phyloP scores from a whole-genome alignment of 2,113 vertebrate genomes.

The Stictonetta naevosa region DNA sequence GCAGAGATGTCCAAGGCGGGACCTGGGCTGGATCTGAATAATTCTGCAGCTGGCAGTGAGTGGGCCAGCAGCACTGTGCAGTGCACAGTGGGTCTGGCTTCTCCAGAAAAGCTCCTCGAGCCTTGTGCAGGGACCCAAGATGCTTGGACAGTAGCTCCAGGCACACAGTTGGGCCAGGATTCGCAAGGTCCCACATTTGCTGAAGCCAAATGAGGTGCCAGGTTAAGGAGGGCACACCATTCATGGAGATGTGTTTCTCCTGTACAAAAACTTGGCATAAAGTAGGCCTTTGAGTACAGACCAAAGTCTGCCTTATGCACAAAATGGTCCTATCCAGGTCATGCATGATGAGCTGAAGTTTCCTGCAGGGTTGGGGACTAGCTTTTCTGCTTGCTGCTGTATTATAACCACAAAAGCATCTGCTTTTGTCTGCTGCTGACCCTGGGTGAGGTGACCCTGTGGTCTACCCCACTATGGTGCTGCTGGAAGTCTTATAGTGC shows the following conservation, averaged over 20 bases:
- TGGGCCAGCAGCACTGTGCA: background rate
- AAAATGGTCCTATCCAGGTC: background rate
- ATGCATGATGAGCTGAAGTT: background rate
- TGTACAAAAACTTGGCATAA: background rate
- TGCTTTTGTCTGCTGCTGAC: background rate
- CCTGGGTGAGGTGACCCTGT: background rate
- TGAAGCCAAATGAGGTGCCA: background rate
- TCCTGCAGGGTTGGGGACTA: background rate
- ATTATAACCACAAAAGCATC: background rate
- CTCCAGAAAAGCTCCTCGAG: background rate
- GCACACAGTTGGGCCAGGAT: background rate
- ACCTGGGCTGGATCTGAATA: background rate
- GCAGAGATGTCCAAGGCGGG: background rate
- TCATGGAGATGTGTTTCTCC: rapidly evolving
- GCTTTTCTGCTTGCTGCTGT: background rate
- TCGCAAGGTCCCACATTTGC: background rate
- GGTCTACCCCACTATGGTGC: background rate
- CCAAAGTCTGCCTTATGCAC: background rate
- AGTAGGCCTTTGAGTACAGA: background rate
- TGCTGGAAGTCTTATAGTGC: background rate
- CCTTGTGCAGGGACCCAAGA: background rate
- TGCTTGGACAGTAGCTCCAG: background rate
- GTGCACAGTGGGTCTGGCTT: background rate
- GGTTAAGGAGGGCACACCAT: background rate
- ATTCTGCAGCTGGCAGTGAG: background rate